A percentile compares a stretch with the other conserved stretches of the same genome.
Conservation (phyloP, 2,797 vertebrate genomes). For the Macrochelys suwanniensis region DNA sequence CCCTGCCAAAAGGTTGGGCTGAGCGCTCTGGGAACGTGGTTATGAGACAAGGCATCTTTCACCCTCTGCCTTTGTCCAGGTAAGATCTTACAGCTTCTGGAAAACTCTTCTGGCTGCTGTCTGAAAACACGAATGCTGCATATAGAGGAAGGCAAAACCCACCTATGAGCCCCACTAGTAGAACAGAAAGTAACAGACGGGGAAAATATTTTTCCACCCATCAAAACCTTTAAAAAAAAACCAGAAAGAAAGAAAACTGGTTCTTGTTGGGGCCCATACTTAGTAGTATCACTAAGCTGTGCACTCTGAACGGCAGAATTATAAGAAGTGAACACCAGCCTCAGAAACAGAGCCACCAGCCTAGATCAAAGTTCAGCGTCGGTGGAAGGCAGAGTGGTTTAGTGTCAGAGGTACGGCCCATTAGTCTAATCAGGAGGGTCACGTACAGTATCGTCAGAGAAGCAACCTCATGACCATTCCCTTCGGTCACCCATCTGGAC, state of each 20-base stretch:
- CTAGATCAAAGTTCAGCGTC: constrained; percentile 26
- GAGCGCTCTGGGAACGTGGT: not conserved
- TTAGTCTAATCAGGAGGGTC: not conserved
- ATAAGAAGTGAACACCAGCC: not conserved
- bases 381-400: not conserved
- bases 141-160: not conserved
- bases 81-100: not conserved
- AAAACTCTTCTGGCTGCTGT: not conserved
- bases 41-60: not conserved
- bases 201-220: too few relatives aligned
- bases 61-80: not conserved
- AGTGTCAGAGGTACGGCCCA: not conserved
- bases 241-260: not conserved
- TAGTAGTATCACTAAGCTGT: not conserved
- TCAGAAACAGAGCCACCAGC: not conserved
- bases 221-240: not conserved
- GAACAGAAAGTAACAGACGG: too few relatives aligned
- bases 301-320: not conserved
- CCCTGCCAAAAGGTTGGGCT: too few relatives aligned
- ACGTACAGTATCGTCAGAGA: not conserved
- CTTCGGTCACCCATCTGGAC: not conserved
- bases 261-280: not conserved
- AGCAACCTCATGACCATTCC: too few relatives aligned
- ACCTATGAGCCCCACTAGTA: too few relatives aligned
- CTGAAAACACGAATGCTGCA: not conserved